phyloP scores from a whole-genome alignment of 2,797 vertebrate genomes.

The Ibycter americanus region DNA sequence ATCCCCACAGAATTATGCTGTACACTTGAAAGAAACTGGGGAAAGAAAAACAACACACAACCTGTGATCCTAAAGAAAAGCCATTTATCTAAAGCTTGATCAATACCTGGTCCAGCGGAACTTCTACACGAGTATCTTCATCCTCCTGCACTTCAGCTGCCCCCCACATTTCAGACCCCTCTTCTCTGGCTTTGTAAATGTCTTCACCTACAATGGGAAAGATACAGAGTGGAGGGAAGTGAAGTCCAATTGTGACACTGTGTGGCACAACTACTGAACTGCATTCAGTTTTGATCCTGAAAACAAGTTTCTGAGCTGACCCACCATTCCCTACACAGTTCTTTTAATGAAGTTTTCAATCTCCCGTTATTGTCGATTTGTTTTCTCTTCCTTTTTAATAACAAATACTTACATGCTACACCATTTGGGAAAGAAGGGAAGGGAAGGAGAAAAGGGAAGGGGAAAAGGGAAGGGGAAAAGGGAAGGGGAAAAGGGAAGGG shows the following conservation, averaged over 20 bases:
- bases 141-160: constrained; percentile 80
- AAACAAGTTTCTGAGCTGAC: neutral
- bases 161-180: constrained; percentile 71
- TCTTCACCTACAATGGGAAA: constrained; percentile 68
- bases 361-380: neutral
- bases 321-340: neutral
- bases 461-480: neutral
- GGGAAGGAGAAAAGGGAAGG: neutral
- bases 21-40: neutral
- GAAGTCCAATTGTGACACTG: constrained; percentile 74
- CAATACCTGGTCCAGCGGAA: constrained; percentile 79
- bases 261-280: constrained; percentile 67
- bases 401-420: neutral
- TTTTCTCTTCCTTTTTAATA: neutral
- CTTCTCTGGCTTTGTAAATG: constrained; percentile 78
- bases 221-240: neutral
- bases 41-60: neutral
- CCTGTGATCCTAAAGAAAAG: neutral
- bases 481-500: neutral
- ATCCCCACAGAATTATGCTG: neutral
- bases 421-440: neutral
- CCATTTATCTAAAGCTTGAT: neutral
- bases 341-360: neutral
- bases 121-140: constrained; percentile 79
- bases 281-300: neutral